Percentiles rank a stretch among this genome's conserved stretches.
phyloP scores from a whole-genome alignment of 1,140 invertebrate species.

The Sesamia nonagrioides region DNA sequence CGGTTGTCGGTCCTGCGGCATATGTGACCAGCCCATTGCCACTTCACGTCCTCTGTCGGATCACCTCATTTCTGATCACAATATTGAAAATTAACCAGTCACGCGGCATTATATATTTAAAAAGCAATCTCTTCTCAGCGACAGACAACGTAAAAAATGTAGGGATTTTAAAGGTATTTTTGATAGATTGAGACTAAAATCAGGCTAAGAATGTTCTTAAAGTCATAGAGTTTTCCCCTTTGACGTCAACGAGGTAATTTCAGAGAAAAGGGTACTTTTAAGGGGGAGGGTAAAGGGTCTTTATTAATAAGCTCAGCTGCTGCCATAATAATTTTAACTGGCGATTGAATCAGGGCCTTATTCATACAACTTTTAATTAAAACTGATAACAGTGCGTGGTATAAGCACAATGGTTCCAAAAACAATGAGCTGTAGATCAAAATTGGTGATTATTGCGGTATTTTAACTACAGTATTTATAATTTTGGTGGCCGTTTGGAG shows the following conservation, averaged over 20 bases:
- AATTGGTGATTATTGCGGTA: constrained; percentile 2
- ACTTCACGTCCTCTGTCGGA: too few species aligned
- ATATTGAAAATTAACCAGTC: too few species aligned
- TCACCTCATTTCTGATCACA: too few species aligned
- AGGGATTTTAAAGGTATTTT: too few species aligned
- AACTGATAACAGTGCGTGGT: constrained; percentile 28
- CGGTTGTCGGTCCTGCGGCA: too few species aligned
- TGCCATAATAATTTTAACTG: constrained; percentile 32
- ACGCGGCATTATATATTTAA: too few species aligned
- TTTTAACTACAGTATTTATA: constrained; percentile 3
- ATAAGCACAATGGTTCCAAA: background rate
- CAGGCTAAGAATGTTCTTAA: too few species aligned
- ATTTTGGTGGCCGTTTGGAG: background rate
- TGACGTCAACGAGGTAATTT: background rate
- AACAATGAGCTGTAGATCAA: constrained; percentile 22
- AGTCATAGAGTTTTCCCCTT: background rate
- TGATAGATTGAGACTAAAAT: too few species aligned
- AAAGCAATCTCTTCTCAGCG: too few species aligned
- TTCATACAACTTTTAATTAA: constrained; percentile 46
- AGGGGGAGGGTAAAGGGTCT: background rate
- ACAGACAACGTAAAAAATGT: background rate
- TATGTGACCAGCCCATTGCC: too few species aligned
- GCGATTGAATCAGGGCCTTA: background rate
- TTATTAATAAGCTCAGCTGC: constrained; percentile 28
- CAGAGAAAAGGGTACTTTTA: background rate